Evolutionary conservation across 2,888 invertebrate genomes (phyloP).

Genomic region (Punctoribates punctum): DNA sequence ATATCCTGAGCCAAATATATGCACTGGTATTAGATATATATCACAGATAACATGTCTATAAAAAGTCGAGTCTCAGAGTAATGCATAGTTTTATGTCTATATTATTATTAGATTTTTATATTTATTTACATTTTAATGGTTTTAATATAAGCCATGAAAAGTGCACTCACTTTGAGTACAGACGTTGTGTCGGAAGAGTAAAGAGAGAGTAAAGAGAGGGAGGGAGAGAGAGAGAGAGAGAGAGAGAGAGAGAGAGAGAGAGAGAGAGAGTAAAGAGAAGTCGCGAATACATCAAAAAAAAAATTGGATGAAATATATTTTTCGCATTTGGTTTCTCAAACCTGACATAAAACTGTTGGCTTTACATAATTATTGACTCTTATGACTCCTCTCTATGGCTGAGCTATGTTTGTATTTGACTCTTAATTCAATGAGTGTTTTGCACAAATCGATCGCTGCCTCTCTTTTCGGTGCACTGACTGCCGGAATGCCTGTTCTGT

Average conservation of each 20-base stretch:
- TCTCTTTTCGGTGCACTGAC: too few relatives aligned
- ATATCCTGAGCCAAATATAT: slow-evolving; percentile 2
- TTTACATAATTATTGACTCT: too few relatives aligned
- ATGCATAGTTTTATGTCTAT: slow-evolving; percentile 13
- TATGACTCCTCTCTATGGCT: too few relatives aligned
- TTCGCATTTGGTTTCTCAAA: too few relatives aligned
- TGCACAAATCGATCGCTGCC: too few relatives aligned
- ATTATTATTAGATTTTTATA: not conserved
- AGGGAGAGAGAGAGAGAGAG: not conserved
- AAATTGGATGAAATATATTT: too few relatives aligned
- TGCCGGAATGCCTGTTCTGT: too few relatives aligned
- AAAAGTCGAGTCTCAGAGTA: not conserved
- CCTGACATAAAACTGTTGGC: too few relatives aligned
- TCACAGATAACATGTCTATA: not conserved
- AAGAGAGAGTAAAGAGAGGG: too few relatives aligned
- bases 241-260: not conserved
- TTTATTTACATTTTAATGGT: slow-evolving; percentile 11
- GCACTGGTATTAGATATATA: not conserved
- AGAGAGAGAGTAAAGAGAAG: not conserved
- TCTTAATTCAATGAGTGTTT: too few relatives aligned
- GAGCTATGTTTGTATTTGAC: too few relatives aligned
- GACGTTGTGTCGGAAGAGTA: not conserved
- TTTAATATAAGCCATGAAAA: not conserved
- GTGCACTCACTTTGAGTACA: not conserved
- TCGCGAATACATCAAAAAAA: too few relatives aligned